These are phyloP conservation scores for Bugula neritina DNA, from an alignment of 2,888 invertebrate species.

Conservation along the genomic window DNA sequence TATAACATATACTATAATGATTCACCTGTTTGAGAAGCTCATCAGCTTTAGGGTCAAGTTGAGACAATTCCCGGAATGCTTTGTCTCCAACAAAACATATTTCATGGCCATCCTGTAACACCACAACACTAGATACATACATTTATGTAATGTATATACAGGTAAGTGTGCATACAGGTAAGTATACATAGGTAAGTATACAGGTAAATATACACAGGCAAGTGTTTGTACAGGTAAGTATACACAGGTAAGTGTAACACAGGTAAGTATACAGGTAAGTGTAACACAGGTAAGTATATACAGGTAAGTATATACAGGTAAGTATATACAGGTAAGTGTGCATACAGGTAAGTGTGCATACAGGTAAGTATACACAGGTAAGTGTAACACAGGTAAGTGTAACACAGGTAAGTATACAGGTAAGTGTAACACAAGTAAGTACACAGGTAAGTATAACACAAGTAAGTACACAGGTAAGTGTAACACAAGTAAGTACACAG, in stretches of 20 bases:
- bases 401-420: slow-evolving; percentile 27
- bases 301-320: no score
- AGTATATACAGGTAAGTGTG: no score
- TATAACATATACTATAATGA: background rate
- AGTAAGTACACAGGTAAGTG: background rate
- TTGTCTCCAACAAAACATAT: slow-evolving; percentile 98
- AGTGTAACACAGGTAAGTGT: slow-evolving; percentile 25
- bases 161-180: no score
- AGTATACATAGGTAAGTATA: slow-evolving; percentile 23
- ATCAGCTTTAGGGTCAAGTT: slow-evolving; percentile 77
- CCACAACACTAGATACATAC: background rate
- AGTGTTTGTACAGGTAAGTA: slow-evolving; percentile 27
- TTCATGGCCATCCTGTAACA: slow-evolving; percentile 80
- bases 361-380: slow-evolving; percentile 23
- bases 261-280: background rate
- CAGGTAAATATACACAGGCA: no score
- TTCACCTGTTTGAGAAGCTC: slow-evolving; percentile 64
- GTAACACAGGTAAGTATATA: background rate
- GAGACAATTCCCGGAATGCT: slow-evolving; percentile 79
- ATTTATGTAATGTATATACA: background rate
- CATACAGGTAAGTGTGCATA: no score
- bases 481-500: slow-evolving; percentile 29
- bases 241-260: slow-evolving; percentile 26
- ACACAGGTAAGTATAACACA: background rate
- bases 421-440: background rate